phyloP scores from a whole-genome alignment of 2,888 invertebrate species.

The Agrilus cyanescens region DNA sequence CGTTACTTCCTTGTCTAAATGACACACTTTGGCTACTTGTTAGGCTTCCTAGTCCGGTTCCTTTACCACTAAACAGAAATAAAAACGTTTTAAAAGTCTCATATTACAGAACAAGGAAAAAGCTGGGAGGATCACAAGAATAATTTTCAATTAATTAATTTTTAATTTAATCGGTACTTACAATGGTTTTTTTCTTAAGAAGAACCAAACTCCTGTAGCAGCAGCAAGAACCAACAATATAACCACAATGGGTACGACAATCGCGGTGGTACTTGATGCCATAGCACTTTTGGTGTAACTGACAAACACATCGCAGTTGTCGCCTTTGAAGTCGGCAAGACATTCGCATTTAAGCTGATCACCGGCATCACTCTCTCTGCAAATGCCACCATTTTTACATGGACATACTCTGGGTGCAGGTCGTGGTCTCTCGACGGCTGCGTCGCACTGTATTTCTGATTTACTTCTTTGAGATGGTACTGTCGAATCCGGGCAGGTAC shows the following conservation, averaged over 20 bases:
- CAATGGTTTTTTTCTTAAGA: constrained; percentile 74
- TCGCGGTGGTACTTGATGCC: constrained; percentile 52
- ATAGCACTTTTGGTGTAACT: constrained; percentile 45
- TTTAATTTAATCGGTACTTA: constrained; percentile 39
- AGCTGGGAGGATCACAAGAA: neutral
- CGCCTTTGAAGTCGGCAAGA: constrained; percentile 56
- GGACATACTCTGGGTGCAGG: constrained; percentile 67
- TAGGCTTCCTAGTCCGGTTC: constrained; percentile 63
- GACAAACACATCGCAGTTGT: constrained; percentile 57
- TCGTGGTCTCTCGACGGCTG: constrained; percentile 63
- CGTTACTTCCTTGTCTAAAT: constrained; percentile 87
- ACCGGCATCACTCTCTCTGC: constrained; percentile 45
- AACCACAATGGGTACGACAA: constrained; percentile 73
- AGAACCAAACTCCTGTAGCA: constrained; percentile 69
- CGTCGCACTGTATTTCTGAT: constrained; percentile 67
- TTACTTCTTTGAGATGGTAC: constrained; percentile 39
- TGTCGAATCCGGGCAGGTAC: constrained; percentile 76
- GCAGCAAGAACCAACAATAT: constrained; percentile 58
- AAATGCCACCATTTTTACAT: constrained; percentile 80
- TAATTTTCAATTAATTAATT: neutral
- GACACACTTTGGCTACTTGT: constrained; percentile 85
- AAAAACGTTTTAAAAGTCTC: neutral
- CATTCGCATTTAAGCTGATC: constrained; percentile 59
- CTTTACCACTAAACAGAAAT: constrained; percentile 53
- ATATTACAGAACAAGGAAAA: neutral